Evolutionary conservation across 1,140 invertebrate species (phyloP), one percentile per base, ranked within the genome.

Genomic region (Calosoma granatense): DNA sequence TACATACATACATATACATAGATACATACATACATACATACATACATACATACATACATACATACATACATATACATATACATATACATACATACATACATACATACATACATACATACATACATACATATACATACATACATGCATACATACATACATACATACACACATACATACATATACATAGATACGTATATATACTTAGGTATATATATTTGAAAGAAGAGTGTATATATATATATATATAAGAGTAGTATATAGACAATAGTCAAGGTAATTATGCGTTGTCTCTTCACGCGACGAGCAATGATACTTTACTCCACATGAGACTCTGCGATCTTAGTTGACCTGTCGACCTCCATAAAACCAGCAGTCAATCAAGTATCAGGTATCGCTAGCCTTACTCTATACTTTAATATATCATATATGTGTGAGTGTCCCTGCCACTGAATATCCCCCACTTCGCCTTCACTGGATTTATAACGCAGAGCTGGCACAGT

Each of bases 21-120:
- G 6, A 36, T 36, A 36, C n/a, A 36, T 36, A 36, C n/a, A 36
- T 36, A 36, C n/a, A 36, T 36, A 36, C n/a, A 36, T 36, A 36
- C n/a, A 36, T 36, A 36, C n/a, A 36, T 36, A 36, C n/a, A 36
- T 36, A 36, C n/a, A 36, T 36, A 36, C n/a, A 36, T 36, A 36
- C n/a, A 36, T 36, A 36, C n/a, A 36, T 36, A 36, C n/a, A 36
- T 36, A 36, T 36, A 36, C n/a, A 36, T 36, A 36, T 36, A 36
- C n/a, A 36, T 36, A 36, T 36, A 36, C 26, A n/a, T n/a, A 36
- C 26, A 36, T n/a, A 36, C 26, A 36, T n/a, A 36, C 6, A 36
- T n/a, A 36, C 26, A 36, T n/a, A 36, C 26, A 36, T n/a, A 6
- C 26, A 36, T n/a, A 36, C 26, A 36, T 36, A 36, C 26, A 36